Conservation (phyloP, 2,113 vertebrate species). For the Tylochromis polylepis region DNA sequence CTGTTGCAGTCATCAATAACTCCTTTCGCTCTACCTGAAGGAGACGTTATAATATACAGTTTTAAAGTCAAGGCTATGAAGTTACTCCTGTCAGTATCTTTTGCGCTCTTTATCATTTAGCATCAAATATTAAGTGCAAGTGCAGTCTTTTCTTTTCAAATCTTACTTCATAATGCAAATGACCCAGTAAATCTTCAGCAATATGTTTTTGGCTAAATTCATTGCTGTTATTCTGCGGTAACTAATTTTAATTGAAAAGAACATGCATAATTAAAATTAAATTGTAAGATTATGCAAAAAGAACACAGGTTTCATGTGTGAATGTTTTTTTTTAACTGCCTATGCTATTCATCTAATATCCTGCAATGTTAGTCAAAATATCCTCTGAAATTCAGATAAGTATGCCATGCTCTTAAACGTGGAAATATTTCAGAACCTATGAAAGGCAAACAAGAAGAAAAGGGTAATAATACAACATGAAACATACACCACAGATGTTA, state of each 20-base stretch:
- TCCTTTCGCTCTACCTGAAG: background rate
- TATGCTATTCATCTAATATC: no score
- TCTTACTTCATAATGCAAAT: background rate
- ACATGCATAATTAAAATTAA: background rate
- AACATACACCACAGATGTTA: no score
- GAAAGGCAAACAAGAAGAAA: no score
- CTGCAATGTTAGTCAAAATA: no score
- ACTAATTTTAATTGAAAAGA: accelerated
- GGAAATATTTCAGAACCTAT: no score
- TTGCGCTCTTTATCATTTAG: background rate
- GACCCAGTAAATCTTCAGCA: background rate
- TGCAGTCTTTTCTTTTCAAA: background rate
- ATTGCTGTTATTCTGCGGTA: accelerated
- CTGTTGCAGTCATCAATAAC: background rate
- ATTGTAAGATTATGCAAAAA: background rate
- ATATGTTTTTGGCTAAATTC: background rate
- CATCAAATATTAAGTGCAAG: background rate
- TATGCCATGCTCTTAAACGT: no score
- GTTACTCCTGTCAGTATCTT: background rate
- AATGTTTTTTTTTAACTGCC: background rate
- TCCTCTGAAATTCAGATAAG: no score
- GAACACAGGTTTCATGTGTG: background rate
- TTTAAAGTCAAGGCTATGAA: background rate
- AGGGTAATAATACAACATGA: no score
- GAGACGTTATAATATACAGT: background rate